Evolutionary conservation across 2,113 vertebrate genomes (phyloP), one percentile per base, ranked within the genome.

Genomic region (Arothron firmamentum): DNA sequence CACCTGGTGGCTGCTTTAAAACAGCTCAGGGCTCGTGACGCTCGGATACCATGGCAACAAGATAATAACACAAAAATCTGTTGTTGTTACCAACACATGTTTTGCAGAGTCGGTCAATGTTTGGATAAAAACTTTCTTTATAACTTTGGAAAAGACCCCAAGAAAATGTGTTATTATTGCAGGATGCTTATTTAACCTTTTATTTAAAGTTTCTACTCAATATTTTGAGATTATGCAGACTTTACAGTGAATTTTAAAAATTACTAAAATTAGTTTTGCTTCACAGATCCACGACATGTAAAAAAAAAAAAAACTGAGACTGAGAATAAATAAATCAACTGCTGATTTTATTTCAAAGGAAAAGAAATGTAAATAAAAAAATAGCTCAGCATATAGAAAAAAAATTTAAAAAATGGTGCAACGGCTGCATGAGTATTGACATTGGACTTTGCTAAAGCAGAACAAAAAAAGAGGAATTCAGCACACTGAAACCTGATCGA

Each of bases 301-400:
- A 28, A 28, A 28, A 28, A 28, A 28, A 28, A 28, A 3, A 31
- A 25, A 31, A 53, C 59, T 80, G 58, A 59, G 64, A 79, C 68
- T 74, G 57, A 78, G 77, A 60, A 79, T 70, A 58, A 62, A 70
- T 64, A 78, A 79, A 83, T 78, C 72, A 75, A 73, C 61, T 74
- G 70, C 62, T 47, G 38, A 66, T 31, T 62, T 69, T 64, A 60
- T 77, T 86, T 85, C 80, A 81, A 79, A 68, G 56, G 73, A 80
- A 77, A 74, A 78, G 65, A 75, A 77, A 86, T 77, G 75, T 78
- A 82, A 83, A 59, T 46, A 52, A 87, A 83, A 85, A 84, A 88
- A 83, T 74, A 83, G 67, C 74, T 82, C 74, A 84, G 75, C 65
- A 55, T 72, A 74, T 73, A 69, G 71, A 65, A 83, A 78, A 84